These are phyloP conservation scores for Enteromius thamalakanensis DNA, from an alignment of 2,797 vertebrate species.

Conservation along the genomic window DNA sequence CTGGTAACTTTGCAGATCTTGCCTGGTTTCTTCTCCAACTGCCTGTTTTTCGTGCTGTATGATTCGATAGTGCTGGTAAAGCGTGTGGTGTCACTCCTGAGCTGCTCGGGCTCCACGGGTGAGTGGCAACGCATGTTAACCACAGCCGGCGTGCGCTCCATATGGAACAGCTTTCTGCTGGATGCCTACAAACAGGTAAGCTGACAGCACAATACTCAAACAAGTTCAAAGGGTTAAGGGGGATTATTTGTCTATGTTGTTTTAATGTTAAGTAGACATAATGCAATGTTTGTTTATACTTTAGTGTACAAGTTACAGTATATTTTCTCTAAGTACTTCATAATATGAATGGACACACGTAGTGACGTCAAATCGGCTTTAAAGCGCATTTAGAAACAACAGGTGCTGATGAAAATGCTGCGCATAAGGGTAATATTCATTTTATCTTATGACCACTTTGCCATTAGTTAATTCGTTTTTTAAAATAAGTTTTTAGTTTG, in stretches of 20 bases:
- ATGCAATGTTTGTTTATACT: background rate
- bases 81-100: conserved; percentile 88
- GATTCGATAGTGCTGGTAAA: conserved; percentile 94
- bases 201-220: background rate
- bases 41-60: conserved; percentile 94
- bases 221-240: background rate
- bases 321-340: background rate
- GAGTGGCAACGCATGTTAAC: conserved; percentile 96
- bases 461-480: no score
- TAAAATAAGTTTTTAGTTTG: background rate
- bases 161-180: conserved; percentile 96
- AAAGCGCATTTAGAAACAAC: background rate
- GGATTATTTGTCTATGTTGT: background rate
- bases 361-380: background rate
- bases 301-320: background rate
- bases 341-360: background rate
- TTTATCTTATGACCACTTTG: background rate
- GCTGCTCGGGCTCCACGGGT: conserved; percentile 77
- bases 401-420: background rate
- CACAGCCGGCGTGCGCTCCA: conserved; percentile 90
- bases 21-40: conserved; percentile 97
- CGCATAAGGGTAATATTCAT: background rate
- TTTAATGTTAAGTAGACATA: background rate
- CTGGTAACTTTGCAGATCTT: conserved; percentile 94
- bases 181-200: conserved; percentile 95